Evolutionary conservation across 2,888 invertebrate genomes (phyloP).

Genomic region (Dynastes maya): DNA sequence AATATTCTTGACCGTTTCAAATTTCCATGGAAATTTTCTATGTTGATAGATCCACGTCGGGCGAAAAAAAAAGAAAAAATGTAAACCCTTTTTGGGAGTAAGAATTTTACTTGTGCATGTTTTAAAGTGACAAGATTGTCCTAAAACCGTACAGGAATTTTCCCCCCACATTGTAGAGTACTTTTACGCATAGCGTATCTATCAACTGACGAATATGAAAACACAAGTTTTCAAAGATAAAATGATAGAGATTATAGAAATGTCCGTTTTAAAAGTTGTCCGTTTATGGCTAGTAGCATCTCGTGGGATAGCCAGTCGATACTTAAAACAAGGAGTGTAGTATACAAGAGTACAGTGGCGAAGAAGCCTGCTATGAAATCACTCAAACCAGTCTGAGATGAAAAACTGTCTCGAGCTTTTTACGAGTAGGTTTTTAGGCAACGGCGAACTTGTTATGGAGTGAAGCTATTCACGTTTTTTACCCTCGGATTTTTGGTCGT

Average conservation of each 20-base stretch:
- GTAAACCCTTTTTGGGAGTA: no score
- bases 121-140: no score
- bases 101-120: no score
- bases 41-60: neutral
- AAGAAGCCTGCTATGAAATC: conserved; percentile 64
- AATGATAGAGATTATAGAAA: neutral
- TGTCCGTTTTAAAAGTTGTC: conserved; percentile 23
- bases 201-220: conserved; percentile 12
- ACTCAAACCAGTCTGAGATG: conserved; percentile 66
- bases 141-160: no score
- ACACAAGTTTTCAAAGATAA: neutral
- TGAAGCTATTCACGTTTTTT: conserved; percentile 65
- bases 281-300: conserved; percentile 32
- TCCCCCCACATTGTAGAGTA: no score
- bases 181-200: neutral
- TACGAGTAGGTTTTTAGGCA: conserved; percentile 65
- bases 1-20: no score
- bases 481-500: conserved; percentile 65
- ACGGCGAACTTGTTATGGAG: conserved; percentile 66
- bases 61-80: no score
- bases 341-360: conserved; percentile 56
- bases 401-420: conserved; percentile 69
- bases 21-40: no score
- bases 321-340: conserved; percentile 43
- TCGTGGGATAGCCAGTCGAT: conserved; percentile 39